A percentile compares a stretch with the other conserved stretches of the same genome.
phyloP scores from a whole-genome alignment of 2,888 invertebrate genomes.

The Calameuta idolon region DNA sequence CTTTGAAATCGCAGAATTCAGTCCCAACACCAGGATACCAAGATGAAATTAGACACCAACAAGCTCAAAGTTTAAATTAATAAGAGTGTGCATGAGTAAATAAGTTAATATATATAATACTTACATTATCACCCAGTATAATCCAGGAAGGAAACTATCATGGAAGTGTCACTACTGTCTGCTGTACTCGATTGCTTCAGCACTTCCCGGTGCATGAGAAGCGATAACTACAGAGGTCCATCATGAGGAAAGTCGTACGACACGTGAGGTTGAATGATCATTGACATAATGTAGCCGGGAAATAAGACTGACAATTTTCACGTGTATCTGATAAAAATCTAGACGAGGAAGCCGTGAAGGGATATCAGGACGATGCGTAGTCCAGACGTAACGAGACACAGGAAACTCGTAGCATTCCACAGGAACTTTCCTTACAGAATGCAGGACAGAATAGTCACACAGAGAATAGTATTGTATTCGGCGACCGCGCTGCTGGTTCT shows the following conservation, averaged over 20 bases:
- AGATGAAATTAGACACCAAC: not conserved
- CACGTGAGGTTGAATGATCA: not conserved
- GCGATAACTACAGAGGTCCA: not conserved
- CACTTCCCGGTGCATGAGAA: not conserved
- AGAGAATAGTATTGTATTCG: not conserved
- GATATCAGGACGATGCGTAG: not conserved
- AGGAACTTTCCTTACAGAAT: not conserved
- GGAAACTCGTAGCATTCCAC: not conserved
- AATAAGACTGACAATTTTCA: not conserved
- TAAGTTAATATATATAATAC: not conserved
- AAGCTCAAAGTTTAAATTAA: not conserved
- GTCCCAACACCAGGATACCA: not conserved
- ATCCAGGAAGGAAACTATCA: not conserved
- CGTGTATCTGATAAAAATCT: not conserved
- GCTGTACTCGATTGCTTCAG: not conserved
- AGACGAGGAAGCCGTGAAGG: not conserved
- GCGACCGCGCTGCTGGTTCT: not conserved
- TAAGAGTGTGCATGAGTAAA: not conserved
- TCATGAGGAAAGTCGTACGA: not conserved
- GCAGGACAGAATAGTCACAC: not conserved
- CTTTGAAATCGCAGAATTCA: not conserved
- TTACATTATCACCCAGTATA: not conserved
- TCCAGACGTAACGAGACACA: not conserved
- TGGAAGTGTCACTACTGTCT: not conserved
- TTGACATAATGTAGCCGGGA: not conserved